phyloP scores from a whole-genome alignment of 64 coral and sea anemone species.

The Acropora tenuis region DNA sequence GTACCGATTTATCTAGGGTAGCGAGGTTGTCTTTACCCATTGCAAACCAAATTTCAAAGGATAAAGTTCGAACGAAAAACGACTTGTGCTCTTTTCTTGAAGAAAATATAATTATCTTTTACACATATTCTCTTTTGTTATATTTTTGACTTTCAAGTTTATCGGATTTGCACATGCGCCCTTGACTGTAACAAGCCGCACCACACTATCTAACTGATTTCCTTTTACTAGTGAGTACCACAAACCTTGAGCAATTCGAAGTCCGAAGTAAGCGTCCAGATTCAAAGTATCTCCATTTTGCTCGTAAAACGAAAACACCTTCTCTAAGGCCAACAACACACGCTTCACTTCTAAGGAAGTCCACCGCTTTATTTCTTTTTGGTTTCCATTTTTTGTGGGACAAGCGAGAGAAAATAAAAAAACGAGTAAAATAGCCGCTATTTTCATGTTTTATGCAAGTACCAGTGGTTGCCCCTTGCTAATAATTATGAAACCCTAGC shows the following conservation, averaged over 20 bases:
- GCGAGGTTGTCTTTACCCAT: too few species aligned
- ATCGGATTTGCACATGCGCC: too few species aligned
- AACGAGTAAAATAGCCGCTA: not conserved
- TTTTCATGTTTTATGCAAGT: not conserved
- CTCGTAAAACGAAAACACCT: constrained; percentile 43
- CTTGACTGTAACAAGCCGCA: too few species aligned
- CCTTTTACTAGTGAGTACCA: not conserved
- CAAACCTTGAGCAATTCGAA: constrained; percentile 65
- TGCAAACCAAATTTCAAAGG: too few species aligned
- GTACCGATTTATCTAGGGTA: too few species aligned
- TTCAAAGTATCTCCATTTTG: constrained; percentile 53
- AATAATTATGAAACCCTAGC: not conserved
- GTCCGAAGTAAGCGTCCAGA: constrained; percentile 69
- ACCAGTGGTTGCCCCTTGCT: not conserved
- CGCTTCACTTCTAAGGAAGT: not conserved
- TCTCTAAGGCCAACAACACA: constrained; percentile 32
- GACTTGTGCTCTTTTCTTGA: too few species aligned
- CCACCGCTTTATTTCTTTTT: not conserved
- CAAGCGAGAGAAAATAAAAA: not conserved
- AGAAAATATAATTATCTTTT: too few species aligned
- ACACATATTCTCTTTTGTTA: too few species aligned
- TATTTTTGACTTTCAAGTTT: too few species aligned
- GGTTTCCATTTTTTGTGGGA: not conserved
- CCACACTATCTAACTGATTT: not conserved
- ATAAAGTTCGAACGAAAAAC: too few species aligned